These are phyloP conservation scores for Ailuropoda melanoleuca DNA, from an alignment of 2,113 vertebrate species.

Conservation along the genomic window DNA sequence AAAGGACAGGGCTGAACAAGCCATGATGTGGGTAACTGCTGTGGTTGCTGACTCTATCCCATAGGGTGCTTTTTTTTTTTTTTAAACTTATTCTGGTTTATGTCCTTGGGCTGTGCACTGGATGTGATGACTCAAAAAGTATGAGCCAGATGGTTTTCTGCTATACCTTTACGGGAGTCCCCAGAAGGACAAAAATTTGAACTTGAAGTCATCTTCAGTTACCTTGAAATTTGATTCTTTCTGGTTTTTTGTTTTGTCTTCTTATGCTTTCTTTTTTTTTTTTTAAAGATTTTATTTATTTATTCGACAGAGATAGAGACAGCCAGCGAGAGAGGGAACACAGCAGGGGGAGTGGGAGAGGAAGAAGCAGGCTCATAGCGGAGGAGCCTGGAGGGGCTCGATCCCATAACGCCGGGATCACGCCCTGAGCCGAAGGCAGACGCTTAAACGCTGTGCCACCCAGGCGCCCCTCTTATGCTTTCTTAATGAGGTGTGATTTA, in stretches of 20 bases:
- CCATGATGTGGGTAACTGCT: not conserved
- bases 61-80: not conserved
- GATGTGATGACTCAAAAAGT: constrained; percentile 35
- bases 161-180: not conserved
- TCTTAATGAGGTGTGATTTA: not conserved
- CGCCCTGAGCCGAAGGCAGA: too few relatives aligned
- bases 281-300: too few relatives aligned
- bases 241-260: not conserved
- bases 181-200: not conserved
- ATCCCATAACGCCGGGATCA: too few relatives aligned
- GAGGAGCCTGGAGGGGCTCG: too few relatives aligned
- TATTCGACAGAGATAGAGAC: too few relatives aligned
- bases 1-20: not conserved
- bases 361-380: too few relatives aligned
- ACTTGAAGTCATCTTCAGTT: not conserved
- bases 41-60: not conserved
- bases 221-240: constrained; percentile 14
- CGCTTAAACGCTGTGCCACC: too few relatives aligned
- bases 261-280: not conserved
- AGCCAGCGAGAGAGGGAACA: too few relatives aligned
- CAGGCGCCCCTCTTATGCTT: not conserved
- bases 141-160: constrained; percentile 49
- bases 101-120: constrained; percentile 6
- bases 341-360: too few relatives aligned
- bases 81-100: not conserved